Percentiles rank a stretch among this genome's conserved stretches.
These are phyloP conservation scores for Octopus bimaculoides DNA, from an alignment of 1,140 invertebrate species.

Conservation along the genomic window DNA sequence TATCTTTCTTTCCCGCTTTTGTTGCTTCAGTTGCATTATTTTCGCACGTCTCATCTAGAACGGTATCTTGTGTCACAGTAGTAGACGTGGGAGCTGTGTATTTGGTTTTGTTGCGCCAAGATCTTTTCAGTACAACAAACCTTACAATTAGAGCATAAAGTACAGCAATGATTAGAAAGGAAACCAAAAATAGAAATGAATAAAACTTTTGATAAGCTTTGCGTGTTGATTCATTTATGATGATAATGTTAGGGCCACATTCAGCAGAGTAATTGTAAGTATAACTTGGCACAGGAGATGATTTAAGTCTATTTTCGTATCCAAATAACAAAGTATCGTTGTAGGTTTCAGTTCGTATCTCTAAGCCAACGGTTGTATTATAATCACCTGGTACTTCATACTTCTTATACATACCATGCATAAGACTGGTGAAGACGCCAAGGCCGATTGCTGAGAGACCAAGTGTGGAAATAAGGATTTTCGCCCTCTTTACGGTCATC, in stretches of 20 bases:
- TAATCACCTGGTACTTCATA: not conserved
- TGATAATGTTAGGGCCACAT: constrained; percentile 29
- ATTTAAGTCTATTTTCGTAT: too few relatives aligned
- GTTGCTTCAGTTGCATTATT: constrained; percentile 18
- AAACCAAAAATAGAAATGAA: constrained; percentile 42
- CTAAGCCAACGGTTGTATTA: not conserved
- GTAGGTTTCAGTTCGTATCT: not conserved
- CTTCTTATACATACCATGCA: constrained; percentile 35
- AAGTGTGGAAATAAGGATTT: constrained; percentile 38
- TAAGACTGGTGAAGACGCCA: constrained; percentile 44
- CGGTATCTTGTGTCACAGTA: constrained; percentile 21
- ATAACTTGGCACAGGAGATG: not conserved
- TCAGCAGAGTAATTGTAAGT: constrained; percentile 17
- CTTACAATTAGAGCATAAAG: constrained; percentile 46
- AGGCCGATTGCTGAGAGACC: constrained; percentile 40
- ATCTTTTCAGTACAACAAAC: constrained; percentile 36
- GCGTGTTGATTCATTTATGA: constrained; percentile 30
- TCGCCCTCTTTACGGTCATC: constrained; percentile 44
- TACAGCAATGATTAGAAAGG: constrained; percentile 38
- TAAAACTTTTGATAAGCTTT: constrained; percentile 40
- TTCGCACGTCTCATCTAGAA: constrained; percentile 18
- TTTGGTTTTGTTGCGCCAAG: constrained; percentile 24
- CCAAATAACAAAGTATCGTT: not conserved
- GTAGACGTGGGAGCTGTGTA: constrained; percentile 16
- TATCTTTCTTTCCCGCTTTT: not conserved